Base-by-base conservation (phyloP, 2,113 vertebrate genomes). In the Australoheros scitulus region DNA sequence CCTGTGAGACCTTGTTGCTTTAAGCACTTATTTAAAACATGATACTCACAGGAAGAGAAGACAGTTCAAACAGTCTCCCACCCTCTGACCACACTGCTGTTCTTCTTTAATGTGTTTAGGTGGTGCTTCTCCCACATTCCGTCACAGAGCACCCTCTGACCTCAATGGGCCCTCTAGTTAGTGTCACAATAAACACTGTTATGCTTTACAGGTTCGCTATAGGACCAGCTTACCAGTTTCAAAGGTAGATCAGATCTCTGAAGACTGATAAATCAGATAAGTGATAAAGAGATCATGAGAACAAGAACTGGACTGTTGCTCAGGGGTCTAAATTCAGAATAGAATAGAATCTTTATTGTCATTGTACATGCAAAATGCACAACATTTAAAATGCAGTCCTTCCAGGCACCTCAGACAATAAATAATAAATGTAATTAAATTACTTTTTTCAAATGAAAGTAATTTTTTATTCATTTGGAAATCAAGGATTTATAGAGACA, bases 21-120 rank as follows among this genome's bases (percentile, higher is more conserved):
- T 18, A 34, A 79, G 20, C 58, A 59, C 82, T 87, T 80, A 61
- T 83, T 88, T 85, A 90, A 80, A 85, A 56, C 82, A 76, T 61
- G 58, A 59, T 75, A 60, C 43, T n/a, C 79, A 76, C 79, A 80
- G 77, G 72, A 38, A 81, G 63, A 32, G 59, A 63, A 38, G 61
- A 80, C 75, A 70, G 82, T 80, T 65, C 24, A 80, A 26, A 4
- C 36, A 29, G 80, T 56, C 70, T 68, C 80, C 80, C 61, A 59
- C 80, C 87, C 75, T 76, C 55, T 11, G 32, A 41, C 47, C 63
- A 15, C n/a, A 18, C 76, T 18, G 80, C 56, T 78, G 47, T 47
- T 63, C 80, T 84, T 84, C 80, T 84, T 84, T 75, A 65, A 65
- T 77, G 76, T 7, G 61, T 20, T 8, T 10, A n/a, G 61, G 61